Base-by-base conservation (phyloP, 2,797 vertebrate species). In the Takifugu rubripes region DNA sequence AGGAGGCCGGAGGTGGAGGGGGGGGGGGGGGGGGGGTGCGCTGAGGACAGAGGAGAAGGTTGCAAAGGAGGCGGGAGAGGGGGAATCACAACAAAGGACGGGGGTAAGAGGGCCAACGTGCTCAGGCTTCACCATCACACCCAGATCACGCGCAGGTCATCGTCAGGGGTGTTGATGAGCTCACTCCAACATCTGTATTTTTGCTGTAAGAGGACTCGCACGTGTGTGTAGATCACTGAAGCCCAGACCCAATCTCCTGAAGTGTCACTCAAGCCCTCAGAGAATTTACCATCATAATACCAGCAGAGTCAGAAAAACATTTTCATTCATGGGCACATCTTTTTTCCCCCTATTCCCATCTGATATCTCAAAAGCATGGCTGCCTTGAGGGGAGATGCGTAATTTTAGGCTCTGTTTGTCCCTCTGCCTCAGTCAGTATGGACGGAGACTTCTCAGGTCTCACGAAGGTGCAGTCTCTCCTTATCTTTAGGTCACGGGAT, bases 241-340 rank as follows among this genome's bases (percentile, higher is more conserved):
- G 31, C 25, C 36, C 59, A 73, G 67, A 68, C 56, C 64, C 54
- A 57, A 56, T 54, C 58, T 68, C 33, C 48, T 75, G 24, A 74
- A 74, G 71, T 62, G 61, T 52, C 53, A 56, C 48, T 50, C 44
- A 59, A 69, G 61, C 46, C 31, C 46, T 24, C 15, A 36, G 53
- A 40, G 54, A 67, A 60, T 42, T 56, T 59, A 47, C 29, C 45
- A 56, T 59, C 6, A 67, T 65, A 64, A 52, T 54, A 40, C 36
- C 36, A 4, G 12, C 36, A 40, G 36, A 40, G 36, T 40, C 36
- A 40, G 36, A 40, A 40, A 40, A 40, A 40, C 36, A 40, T 14
- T 40, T 40, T 40, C 36, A 40, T 40, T 12, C 21, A 21, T 40
- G 12, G 12, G 12, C 36, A 40, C 36, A 11, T 14, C 36, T 9